phyloP scores from a whole-genome alignment of 2,113 vertebrate species.

The Cercocebus atys region DNA sequence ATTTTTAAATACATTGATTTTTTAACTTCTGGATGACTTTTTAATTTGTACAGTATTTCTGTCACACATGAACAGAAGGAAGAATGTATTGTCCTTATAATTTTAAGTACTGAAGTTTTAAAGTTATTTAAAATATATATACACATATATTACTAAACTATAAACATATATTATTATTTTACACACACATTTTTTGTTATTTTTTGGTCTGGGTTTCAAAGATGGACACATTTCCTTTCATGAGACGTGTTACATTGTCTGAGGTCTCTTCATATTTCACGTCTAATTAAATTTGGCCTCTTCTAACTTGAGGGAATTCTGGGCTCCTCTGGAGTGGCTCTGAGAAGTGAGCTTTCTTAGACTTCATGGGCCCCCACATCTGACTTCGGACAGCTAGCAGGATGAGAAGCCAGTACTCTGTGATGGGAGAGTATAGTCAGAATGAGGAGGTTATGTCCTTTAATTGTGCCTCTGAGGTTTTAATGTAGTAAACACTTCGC shows the following conservation, averaged over 20 bases:
- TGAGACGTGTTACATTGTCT: neutral
- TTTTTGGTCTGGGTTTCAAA: neutral
- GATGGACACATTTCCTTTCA: neutral
- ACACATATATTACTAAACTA: neutral
- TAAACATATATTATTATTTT: too few species aligned
- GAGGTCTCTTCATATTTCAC: neutral
- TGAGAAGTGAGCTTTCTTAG: neutral
- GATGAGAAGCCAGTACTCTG: neutral
- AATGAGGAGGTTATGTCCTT: neutral
- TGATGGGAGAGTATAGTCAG: neutral
- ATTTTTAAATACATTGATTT: neutral
- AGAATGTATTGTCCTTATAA: neutral
- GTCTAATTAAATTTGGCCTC: neutral
- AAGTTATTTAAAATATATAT: neutral
- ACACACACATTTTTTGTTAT: neutral
- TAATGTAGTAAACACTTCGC: slow-evolving; percentile 32
- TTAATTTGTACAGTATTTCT: neutral
- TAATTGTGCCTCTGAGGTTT: slow-evolving; percentile 40
- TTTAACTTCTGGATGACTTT: neutral
- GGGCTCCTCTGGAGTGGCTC: neutral
- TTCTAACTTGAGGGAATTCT: neutral
- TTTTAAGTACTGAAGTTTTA: neutral
- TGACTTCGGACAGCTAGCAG: neutral
- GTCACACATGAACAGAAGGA: neutral
- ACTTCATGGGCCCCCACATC: fast-evolving